Base-by-base conservation (phyloP, 2,113 vertebrate genomes). In the Nesogale talazaci region DNA sequence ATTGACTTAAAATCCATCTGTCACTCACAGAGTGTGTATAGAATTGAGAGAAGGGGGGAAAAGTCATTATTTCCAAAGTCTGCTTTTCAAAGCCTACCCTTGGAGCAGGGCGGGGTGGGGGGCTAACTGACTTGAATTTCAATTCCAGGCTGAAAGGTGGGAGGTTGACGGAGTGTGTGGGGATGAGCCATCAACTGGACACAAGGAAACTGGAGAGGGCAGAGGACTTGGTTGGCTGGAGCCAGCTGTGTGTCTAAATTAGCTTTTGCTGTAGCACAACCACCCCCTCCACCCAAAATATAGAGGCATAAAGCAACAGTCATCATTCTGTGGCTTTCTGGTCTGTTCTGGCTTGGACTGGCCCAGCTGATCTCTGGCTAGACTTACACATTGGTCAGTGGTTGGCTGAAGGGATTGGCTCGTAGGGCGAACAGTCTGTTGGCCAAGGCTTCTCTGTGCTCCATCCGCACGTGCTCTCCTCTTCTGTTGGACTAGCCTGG, bases 1-100 rank as follows among this genome's bases (percentile, higher is more conserved):
- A 89, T 89, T 90, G 87, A 92, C 94, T 94, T 84, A 81, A 92
- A 91, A 79, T 87, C 87, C 78, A 95, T 52, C 63, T 79, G 14
- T 84, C 86, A 36, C 25, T 94, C 91, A 91, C 17, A 0, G 76
- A 83, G 63, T 67, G 16, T 81, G 87, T 38, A 36, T 81, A 63
- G 40, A 91, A 56, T 22, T 38, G 81, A 65, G 93, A 12, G 46
- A 52, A 52, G 46, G 46, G 10, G 46, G 46, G 46, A 92, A 91
- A 67, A 36, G 56, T 67, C 89, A 19, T 70, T 65, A 46, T 67
- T 88, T 90, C 59, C 89, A 90, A 85, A 86, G 83, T 40, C 52
- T 36, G 34, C 65, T 14, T 83, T 85, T 77, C 80, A 27, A 59
- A 94, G 69, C 78, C 75, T 52, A 31, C 57, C 3, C 40, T 79